phyloP scores from a whole-genome alignment of 2,888 invertebrate species.

The Erebia aethiops region DNA sequence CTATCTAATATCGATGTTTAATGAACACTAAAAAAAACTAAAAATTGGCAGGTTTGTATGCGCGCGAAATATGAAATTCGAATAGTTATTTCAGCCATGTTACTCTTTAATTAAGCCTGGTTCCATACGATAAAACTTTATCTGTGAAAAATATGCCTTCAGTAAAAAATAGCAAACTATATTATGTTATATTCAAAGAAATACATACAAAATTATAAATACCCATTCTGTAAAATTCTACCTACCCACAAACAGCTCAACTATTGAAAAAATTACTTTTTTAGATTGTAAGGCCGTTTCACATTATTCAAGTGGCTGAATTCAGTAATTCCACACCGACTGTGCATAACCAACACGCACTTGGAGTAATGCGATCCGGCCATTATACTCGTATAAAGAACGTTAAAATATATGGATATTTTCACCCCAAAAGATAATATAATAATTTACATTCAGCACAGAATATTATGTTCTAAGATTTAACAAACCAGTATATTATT shows the following conservation, averaged over 20 bases:
- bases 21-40: neutral
- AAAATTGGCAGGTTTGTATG: constrained; percentile 20
- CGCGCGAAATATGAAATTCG: constrained; percentile 28
- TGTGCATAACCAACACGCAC: too few species aligned
- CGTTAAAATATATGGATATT: too few species aligned
- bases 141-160: constrained; percentile 52
- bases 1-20: neutral
- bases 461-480: too few species aligned
- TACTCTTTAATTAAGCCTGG: constrained; percentile 22
- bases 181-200: constrained; percentile 30
- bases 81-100: constrained; percentile 22
- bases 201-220: constrained; percentile 27
- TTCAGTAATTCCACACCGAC: too few species aligned
- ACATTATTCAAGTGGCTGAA: constrained; percentile 1
- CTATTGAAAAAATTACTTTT: neutral
- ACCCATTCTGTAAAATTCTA: constrained; percentile 38
- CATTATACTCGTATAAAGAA: too few species aligned
- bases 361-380: too few species aligned
- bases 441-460: too few species aligned
- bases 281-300: neutral
- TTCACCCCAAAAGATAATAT: too few species aligned
- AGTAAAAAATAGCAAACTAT: constrained; percentile 37
- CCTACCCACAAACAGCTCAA: constrained; percentile 18
- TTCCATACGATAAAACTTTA: constrained; percentile 35
- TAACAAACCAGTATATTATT: neutral